Conservation (phyloP, 2,113 vertebrate species). For the Grus americana region DNA sequence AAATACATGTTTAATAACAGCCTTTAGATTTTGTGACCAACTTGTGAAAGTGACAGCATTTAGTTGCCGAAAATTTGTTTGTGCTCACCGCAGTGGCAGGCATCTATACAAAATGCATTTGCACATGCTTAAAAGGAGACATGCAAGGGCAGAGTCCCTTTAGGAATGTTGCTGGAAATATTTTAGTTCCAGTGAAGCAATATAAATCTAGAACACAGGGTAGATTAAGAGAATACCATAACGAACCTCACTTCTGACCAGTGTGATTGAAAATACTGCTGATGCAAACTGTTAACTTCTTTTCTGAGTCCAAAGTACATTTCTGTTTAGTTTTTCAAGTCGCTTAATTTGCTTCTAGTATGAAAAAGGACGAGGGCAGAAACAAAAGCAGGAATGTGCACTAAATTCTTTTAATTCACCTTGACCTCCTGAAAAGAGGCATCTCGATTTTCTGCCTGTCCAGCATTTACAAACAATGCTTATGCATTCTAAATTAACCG, state of each 20-base stretch:
- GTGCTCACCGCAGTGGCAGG: background rate
- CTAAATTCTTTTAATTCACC: background rate
- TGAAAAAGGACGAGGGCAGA: background rate
- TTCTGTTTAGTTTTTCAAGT: background rate
- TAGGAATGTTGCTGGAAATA: background rate
- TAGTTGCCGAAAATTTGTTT: background rate
- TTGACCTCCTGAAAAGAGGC: background rate
- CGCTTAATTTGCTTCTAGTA: background rate
- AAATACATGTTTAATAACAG: background rate
- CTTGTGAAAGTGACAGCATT: background rate
- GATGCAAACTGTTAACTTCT: background rate
- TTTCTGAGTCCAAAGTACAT: background rate
- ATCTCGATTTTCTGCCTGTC: background rate
- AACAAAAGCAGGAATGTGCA: conserved; percentile 14
- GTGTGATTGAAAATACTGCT: background rate
- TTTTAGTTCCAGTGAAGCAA: background rate
- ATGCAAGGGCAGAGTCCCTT: background rate
- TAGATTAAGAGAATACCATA: background rate
- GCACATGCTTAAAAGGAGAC: background rate
- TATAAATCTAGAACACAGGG: conserved; percentile 20
- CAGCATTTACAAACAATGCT: background rate
- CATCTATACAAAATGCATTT: conserved; percentile 6
- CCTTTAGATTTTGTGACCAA: background rate
- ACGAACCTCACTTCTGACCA: conserved; percentile 10
- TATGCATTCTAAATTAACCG: background rate